Conservation (phyloP, 2,888 invertebrate genomes). For the Mythimna loreyi region DNA sequence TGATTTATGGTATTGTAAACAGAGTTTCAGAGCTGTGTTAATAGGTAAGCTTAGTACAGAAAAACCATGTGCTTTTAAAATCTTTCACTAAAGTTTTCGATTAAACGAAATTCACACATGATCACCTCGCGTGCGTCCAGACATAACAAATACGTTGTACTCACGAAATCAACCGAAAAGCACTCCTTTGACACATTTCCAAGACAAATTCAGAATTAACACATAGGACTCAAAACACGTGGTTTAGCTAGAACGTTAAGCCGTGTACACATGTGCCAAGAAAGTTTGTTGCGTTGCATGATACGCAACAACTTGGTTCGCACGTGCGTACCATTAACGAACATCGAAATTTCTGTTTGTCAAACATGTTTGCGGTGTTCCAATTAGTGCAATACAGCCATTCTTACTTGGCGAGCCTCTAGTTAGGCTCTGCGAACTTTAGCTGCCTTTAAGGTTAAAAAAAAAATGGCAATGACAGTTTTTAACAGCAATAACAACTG, state of each 20-base stretch:
- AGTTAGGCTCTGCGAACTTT: too few relatives aligned
- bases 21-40: not conserved
- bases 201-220: conserved; percentile 61
- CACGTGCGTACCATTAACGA: too few relatives aligned
- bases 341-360: too few relatives aligned
- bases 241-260: conserved; percentile 37
- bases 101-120: conserved; percentile 11
- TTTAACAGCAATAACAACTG: too few relatives aligned
- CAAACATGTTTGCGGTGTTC: too few relatives aligned
- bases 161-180: conserved; percentile 49
- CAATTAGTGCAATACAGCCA: too few relatives aligned
- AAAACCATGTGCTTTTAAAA: conserved; percentile 4
- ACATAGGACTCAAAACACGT: conserved; percentile 53
- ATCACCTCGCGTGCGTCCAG: conserved; percentile 39
- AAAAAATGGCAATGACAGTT: too few relatives aligned
- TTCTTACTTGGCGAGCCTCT: too few relatives aligned
- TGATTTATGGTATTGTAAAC: not conserved
- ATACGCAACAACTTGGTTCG: too few relatives aligned
- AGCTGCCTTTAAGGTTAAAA: too few relatives aligned
- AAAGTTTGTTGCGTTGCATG: too few relatives aligned
- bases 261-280: too few relatives aligned
- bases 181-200: conserved; percentile 63
- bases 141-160: conserved; percentile 55
- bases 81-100: not conserved
- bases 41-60: not conserved